Conservation (phyloP, 2,113 vertebrate species). For the Oxyruncus cristatus region DNA sequence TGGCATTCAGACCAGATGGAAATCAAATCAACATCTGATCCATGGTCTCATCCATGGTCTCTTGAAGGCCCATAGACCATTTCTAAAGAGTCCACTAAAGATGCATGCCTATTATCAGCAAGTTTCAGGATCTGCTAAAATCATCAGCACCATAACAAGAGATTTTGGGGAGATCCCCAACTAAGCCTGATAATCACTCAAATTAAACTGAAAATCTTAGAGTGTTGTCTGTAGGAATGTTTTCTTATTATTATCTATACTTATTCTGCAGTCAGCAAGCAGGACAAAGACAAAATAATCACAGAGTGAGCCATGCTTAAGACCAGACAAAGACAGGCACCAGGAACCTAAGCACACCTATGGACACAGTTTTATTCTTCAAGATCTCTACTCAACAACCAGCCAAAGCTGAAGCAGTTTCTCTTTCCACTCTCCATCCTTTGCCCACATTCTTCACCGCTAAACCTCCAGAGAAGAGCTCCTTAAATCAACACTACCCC, state of each 20-base stretch:
- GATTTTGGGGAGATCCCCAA: not conserved
- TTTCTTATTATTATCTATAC: not conserved
- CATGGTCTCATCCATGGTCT: accelerated
- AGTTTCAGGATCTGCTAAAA: not conserved
- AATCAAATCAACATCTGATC: not conserved
- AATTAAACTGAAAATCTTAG: not conserved
- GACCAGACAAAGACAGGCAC: not conserved
- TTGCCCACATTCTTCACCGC: not conserved
- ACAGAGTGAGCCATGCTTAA: not conserved
- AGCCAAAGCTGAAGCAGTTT: not conserved
- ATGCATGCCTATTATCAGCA: not conserved
- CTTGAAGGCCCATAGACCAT: not conserved
- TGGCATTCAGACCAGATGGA: not conserved
- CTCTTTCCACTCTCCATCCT: not conserved
- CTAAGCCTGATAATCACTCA: not conserved
- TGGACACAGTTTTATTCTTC: not conserved
- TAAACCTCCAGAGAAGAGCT: not conserved
- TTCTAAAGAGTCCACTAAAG: not conserved
- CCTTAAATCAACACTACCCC: not conserved
- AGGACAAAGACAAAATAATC: not conserved
- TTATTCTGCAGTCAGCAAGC: not conserved
- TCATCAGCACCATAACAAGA: not conserved
- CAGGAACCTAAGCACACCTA: not conserved
- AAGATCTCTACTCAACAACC: not conserved
- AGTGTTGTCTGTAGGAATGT: not conserved